Evolutionary conservation across 2,113 vertebrate genomes (phyloP).

Genomic region (Bettongia penicillata): DNA sequence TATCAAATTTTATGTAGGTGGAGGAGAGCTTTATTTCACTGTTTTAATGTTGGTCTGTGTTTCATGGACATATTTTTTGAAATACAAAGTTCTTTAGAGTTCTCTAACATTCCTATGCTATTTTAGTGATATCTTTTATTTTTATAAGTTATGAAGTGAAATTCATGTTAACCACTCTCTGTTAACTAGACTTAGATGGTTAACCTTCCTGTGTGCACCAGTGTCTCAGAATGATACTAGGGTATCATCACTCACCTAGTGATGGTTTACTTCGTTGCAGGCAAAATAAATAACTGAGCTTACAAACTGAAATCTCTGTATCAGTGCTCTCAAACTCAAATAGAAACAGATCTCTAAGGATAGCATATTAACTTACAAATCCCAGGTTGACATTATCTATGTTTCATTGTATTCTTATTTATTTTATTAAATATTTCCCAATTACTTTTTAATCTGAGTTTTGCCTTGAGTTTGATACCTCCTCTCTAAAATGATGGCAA

Average conservation of each 20-base stretch:
- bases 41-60: not conserved
- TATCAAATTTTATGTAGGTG: not conserved
- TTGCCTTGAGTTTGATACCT: too few species aligned
- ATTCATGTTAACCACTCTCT: not conserved
- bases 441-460: not conserved
- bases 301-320: not conserved
- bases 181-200: not conserved
- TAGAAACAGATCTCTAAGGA: not conserved
- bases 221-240: not conserved
- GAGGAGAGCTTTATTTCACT: not conserved
- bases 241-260: too few species aligned
- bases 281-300: not conserved
- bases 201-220: not conserved
- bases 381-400: not conserved
- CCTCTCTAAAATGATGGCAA: not conserved
- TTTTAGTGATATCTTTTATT: not conserved
- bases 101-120: not conserved
- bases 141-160: not conserved
- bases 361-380: not conserved
- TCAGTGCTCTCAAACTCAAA: not conserved
- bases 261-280: too few species aligned
- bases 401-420: not conserved
- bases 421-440: not conserved
- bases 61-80: not conserved
- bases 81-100: not conserved